A percentile compares a stretch with the other conserved stretches of the same genome.
Conservation (phyloP, 37 sponge, comb jelly and placozoan species). For the Amphimedon queenslandica region DNA sequence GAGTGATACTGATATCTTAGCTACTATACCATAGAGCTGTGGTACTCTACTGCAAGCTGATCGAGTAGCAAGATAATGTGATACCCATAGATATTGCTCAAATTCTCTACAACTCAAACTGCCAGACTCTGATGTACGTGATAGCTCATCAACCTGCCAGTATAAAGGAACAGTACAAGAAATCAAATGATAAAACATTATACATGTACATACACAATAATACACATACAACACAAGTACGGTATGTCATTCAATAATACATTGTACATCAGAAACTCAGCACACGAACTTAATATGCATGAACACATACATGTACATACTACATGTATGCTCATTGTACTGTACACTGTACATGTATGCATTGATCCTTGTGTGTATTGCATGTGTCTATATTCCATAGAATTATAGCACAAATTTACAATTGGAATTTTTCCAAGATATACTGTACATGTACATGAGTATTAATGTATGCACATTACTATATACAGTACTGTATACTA, state of each 20-base stretch:
- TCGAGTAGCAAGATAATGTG: constrained; percentile 74
- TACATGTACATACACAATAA: no score
- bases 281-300: background rate
- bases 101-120: constrained; percentile 39
- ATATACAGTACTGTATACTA: no score
- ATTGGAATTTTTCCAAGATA: no score
- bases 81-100: constrained; percentile 52
- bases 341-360: background rate
- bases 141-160: constrained; percentile 29
- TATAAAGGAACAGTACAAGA: background rate
- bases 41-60: constrained; percentile 66
- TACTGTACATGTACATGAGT: no score
- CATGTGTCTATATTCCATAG: no score
- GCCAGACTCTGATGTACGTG: constrained; percentile 32
- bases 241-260: background rate
- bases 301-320: background rate
- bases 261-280: background rate
- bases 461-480: no score
- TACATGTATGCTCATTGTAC: background rate
- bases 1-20: constrained; percentile 79
- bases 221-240: no score
- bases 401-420: no score
- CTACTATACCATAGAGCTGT: constrained; percentile 54
- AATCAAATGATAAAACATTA: no score
- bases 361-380: no score